These are phyloP conservation scores for Coracopsis vasa DNA, from an alignment of 2,113 vertebrate genomes.

Conservation along the genomic window DNA sequence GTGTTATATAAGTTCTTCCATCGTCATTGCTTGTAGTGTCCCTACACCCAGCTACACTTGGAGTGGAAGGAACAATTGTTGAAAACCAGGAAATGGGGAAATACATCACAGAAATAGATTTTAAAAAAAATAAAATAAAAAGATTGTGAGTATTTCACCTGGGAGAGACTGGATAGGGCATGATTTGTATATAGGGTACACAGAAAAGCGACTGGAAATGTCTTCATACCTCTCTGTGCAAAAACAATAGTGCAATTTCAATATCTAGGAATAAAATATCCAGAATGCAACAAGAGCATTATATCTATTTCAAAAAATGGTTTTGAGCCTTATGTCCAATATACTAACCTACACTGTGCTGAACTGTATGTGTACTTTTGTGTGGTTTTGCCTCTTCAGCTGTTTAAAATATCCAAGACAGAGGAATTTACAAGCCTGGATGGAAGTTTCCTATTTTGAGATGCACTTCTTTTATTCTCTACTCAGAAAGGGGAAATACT, in stretches of 20 bases:
- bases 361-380: not conserved
- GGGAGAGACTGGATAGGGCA: not conserved
- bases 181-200: not conserved
- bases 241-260: not conserved
- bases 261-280: not conserved
- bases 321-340: not conserved
- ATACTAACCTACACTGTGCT: not conserved
- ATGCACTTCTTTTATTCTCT: not conserved
- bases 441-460: not conserved
- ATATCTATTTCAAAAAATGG: not conserved
- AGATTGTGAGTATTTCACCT: not conserved
- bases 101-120: not conserved
- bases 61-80: not conserved
- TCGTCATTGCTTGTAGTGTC: not conserved
- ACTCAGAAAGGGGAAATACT: conserved; percentile 4
- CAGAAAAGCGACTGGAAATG: not conserved
- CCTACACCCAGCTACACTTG: not conserved
- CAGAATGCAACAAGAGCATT: not conserved
- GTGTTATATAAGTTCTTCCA: not conserved
- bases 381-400: not conserved
- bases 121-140: not conserved
- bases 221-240: not conserved
- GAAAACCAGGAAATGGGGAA: not conserved
- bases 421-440: not conserved
- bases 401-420: not conserved